These are phyloP conservation scores for Trachelipus rathkii DNA, from an alignment of 1,140 invertebrate genomes.

Conservation along the genomic window DNA sequence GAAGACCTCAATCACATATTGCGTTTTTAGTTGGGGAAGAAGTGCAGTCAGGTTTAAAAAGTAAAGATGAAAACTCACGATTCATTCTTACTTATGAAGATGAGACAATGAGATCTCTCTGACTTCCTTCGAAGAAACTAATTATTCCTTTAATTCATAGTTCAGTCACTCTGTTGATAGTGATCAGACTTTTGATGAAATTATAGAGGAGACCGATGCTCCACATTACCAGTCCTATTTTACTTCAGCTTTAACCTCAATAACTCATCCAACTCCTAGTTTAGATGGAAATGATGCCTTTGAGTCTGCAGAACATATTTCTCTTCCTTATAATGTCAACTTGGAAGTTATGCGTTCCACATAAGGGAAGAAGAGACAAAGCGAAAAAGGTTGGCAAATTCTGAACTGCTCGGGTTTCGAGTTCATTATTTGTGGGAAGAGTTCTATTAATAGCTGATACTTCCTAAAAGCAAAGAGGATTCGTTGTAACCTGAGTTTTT, in stretches of 20 bases:
- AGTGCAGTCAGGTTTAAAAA: background rate
- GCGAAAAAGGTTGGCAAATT: background rate
- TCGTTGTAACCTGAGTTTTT: background rate
- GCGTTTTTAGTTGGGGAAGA: background rate
- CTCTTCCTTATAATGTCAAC: constrained; percentile 25
- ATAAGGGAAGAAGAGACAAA: background rate
- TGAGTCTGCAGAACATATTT: constrained; percentile 10
- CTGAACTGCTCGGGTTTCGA: background rate
- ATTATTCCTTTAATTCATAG: constrained; percentile 6
- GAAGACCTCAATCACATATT: constrained; percentile 7
- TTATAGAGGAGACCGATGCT: constrained; percentile 1
- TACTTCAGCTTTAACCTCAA: constrained; percentile 13
- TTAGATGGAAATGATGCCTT: constrained; percentile 17
- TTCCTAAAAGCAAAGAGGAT: background rate
- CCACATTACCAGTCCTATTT: constrained; percentile 26
- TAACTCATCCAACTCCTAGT: constrained; percentile 11
- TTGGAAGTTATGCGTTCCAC: background rate
- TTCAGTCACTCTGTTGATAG: background rate
- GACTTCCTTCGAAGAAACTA: constrained; percentile 20
- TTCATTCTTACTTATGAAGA: background rate
- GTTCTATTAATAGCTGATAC: background rate
- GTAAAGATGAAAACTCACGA: background rate
- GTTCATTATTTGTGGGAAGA: background rate
- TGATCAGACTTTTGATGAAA: constrained; percentile 16
- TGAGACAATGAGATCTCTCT: constrained; percentile 24